A percentile compares a stretch with the other conserved stretches of the same genome.
Conservation (phyloP, 2,113 vertebrate genomes). For the Narcine bancroftii region DNA sequence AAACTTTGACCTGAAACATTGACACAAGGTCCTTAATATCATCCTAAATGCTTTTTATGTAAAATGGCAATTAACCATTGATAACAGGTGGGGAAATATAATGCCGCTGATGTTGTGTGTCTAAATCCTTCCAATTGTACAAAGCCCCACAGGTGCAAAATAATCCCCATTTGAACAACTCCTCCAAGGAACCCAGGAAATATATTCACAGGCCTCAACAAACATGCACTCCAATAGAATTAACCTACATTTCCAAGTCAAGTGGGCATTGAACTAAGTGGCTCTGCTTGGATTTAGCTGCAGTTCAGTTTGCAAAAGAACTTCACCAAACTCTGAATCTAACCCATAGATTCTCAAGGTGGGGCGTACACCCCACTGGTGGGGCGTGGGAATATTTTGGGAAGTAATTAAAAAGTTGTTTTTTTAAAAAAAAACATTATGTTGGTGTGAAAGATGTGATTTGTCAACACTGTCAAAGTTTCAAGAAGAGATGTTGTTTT, state of each 20-base stretch:
- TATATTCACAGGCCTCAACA: background rate
- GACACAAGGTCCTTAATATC: no score
- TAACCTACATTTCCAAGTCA: slow-evolving; percentile 21
- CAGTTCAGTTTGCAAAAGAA: background rate
- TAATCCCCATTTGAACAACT: background rate
- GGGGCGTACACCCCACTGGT: no score
- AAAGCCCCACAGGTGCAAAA: background rate
- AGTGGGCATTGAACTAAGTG: background rate
- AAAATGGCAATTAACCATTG: no score
- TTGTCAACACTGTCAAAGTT: no score
- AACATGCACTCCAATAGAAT: background rate
- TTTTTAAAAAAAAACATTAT: no score
- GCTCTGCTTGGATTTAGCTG: background rate
- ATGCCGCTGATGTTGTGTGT: background rate
- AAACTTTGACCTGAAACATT: no score
- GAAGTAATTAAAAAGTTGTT: no score
- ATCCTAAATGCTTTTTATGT: no score
- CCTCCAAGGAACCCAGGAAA: background rate
- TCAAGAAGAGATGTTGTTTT: no score
- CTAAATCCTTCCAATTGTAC: background rate
- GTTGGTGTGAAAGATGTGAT: no score
- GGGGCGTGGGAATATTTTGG: no score
- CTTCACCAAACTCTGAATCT: background rate
- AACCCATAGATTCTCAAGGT: no score
- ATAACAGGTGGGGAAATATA: background rate